Base-by-base conservation (phyloP, 2,888 invertebrate genomes). In the Ichneumoninae sp. region DNA sequence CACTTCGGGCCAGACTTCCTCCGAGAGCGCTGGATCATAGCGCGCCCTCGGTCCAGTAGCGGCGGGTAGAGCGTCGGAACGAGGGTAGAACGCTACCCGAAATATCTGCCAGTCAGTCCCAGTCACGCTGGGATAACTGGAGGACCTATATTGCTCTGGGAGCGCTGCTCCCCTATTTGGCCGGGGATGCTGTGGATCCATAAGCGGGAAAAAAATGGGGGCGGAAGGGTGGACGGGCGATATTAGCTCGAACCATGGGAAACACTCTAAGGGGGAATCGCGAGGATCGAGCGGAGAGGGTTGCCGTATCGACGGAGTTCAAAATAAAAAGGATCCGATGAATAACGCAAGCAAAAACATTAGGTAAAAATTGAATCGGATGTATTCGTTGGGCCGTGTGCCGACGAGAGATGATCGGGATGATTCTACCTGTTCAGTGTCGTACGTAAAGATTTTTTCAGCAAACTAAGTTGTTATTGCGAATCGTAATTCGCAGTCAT, bases 81-180 rank as follows among this genome's bases (percentile, higher is more conserved):
- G 65, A 66, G 52, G 65, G 36, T 52, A 16, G 57, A 36, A 44
- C 22, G 8, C 6, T 19, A 47, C 3, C 19, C 50, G 16, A 75
- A 66, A 65, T 75, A 65, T 65, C 62, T 52, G 75, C 50, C 75
- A 75, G 65, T 65, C 62, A 75, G 65, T 52, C 13, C 47, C 62
- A 65, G 75, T 74, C 74, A 75, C 33, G 74, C 13, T 72, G 40
- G 72, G 47, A 65, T 50, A 65, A 50, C 62, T n/a, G 33, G 36
- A 40, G 36, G 16, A 36, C 52, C 75, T 33, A 62, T 62, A 62
- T 62, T 33, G 30, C 62, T 30, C 4, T n/a, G 57, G 22, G 19
- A n/a, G 26, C 13, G 13, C 47, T 16, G 40, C 40, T 44, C 26
- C 68, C 68, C 16, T 2, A 47, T 68, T 47, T 26, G 30, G 16